phyloP scores from a whole-genome alignment of 1,140 invertebrate species.

The Samia ricini region DNA sequence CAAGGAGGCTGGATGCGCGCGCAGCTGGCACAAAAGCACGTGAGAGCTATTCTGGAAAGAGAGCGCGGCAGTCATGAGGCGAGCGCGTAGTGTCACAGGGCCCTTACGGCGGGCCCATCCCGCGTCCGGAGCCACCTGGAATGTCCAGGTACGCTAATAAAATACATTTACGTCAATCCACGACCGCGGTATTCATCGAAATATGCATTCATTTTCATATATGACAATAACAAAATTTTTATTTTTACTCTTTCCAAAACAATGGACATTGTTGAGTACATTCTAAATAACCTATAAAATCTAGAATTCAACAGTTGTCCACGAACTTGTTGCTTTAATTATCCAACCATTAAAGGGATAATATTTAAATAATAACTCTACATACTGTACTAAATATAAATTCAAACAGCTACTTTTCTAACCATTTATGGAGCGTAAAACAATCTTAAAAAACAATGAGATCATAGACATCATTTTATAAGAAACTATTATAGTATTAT shows the following conservation, averaged over 20 bases:
- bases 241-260: too few species aligned
- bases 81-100: constrained; percentile 79
- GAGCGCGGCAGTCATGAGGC: constrained; percentile 73
- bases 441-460: not conserved
- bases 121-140: constrained; percentile 84
- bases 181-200: not conserved
- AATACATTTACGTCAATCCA: not conserved
- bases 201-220: not conserved
- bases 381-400: not conserved
- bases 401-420: not conserved
- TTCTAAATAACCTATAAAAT: constrained; percentile 16
- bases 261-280: constrained; percentile 1
- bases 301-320: constrained; percentile 65
- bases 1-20: constrained; percentile 66
- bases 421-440: not conserved
- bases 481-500: too few species aligned
- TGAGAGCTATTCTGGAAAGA: constrained; percentile 22
- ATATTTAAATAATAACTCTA: not conserved
- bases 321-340: constrained; percentile 68
- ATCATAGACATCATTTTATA: not conserved
- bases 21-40: constrained; percentile 34
- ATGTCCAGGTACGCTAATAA: constrained; percentile 79
- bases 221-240: not conserved
- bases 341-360: not conserved
- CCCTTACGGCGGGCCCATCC: constrained; percentile 81